Percentiles rank a stretch among this genome's conserved stretches.
Conservation (phyloP, 2,888 invertebrate species). For the Mesoligia furuncula region DNA sequence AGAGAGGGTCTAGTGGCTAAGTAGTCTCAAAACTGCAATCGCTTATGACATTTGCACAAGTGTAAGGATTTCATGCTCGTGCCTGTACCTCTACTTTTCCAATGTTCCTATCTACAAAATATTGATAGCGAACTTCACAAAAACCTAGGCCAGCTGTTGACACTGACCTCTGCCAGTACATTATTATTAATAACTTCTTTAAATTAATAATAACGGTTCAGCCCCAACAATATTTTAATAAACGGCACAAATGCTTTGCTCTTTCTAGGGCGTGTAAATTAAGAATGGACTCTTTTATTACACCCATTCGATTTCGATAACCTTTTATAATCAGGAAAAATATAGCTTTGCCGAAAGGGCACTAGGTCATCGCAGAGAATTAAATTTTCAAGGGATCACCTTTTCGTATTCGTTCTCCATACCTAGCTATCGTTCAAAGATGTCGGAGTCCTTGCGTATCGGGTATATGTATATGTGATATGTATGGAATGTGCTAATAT, state of each 20-base stretch:
- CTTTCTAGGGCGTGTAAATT: slow-evolving; percentile 14
- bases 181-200: slow-evolving; percentile 19
- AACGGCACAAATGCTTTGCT: background rate
- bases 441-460: background rate
- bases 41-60: background rate
- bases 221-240: slow-evolving; percentile 5
- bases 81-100: background rate
- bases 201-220: background rate
- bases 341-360: background rate
- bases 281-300: slow-evolving; percentile 8
- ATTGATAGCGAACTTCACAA: background rate
- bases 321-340: slow-evolving; percentile 15
- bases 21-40: background rate
- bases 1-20: background rate
- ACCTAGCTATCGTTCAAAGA: background rate
- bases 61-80: too few relatives aligned
- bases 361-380: slow-evolving; percentile 9
- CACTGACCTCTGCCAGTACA: slow-evolving; percentile 6
- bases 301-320: slow-evolving; percentile 7
- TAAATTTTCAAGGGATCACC: slow-evolving; percentile 7
- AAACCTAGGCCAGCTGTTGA: slow-evolving; percentile 2
- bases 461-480: too few relatives aligned
- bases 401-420: background rate
- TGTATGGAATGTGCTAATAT: background rate
- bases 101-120: background rate